A percentile compares a stretch with the other conserved stretches of the same genome.
Evolutionary conservation across 2,888 invertebrate genomes (phyloP).

Genomic region (Drosophila yooni): DNA sequence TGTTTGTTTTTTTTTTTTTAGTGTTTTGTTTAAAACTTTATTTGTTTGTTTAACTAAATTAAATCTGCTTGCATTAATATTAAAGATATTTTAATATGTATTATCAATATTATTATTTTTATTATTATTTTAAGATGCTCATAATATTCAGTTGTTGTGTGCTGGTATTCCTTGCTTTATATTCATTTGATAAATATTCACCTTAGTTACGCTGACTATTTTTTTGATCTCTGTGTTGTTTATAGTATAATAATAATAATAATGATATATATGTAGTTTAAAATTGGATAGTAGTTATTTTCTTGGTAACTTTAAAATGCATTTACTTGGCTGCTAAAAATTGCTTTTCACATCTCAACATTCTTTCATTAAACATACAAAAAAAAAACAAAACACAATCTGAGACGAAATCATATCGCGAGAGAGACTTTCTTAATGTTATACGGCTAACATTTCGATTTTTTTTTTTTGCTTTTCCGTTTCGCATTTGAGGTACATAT

Average conservation of each 20-base stretch:
- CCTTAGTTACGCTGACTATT: constrained; percentile 66
- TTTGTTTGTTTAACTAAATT: constrained; percentile 70
- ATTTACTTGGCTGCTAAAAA: constrained; percentile 69
- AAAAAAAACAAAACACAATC: constrained; percentile 40
- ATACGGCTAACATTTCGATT: constrained; percentile 2
- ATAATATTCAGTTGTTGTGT: constrained; percentile 31
- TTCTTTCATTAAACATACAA: constrained; percentile 18
- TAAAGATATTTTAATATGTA: constrained; percentile 59
- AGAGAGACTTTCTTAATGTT: constrained; percentile 19
- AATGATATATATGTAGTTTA: constrained; percentile 45
- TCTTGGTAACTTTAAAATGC: constrained; percentile 70
- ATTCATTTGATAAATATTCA: constrained; percentile 39
- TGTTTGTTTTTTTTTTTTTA: constrained; percentile 31
- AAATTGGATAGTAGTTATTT: constrained; percentile 70
- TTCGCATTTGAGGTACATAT: constrained; percentile 72
- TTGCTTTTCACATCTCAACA: constrained; percentile 49
- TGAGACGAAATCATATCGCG: constrained; percentile 25
- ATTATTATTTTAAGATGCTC: constrained; percentile 29
- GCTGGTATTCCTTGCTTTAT: constrained; percentile 16
- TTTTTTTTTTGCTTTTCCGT: constrained; percentile 12
- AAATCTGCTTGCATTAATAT: constrained; percentile 66
- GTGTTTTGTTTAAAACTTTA: constrained; percentile 74
- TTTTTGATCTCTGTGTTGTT: constrained; percentile 43
- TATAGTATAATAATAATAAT: constrained; percentile 7
- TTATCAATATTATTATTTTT: constrained; percentile 37